Conservation (phyloP, 2,797 vertebrate genomes). For the Crypturellus tataupa region DNA sequence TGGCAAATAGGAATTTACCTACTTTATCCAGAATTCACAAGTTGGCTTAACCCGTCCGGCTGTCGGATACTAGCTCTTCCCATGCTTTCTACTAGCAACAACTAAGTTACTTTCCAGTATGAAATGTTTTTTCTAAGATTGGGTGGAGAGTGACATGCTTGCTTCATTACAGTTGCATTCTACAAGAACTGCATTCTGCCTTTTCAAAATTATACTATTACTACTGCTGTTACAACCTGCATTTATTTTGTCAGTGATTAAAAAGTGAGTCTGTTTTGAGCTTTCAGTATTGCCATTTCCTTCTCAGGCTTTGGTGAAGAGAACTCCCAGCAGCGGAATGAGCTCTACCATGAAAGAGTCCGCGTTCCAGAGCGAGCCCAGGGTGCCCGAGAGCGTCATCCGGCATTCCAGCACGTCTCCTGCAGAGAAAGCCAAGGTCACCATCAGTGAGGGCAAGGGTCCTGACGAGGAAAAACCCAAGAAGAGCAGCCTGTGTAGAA, state of each 20-base stretch:
- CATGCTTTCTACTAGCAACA: background rate
- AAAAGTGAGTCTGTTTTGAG: background rate
- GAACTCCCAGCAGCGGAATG: conserved; percentile 97
- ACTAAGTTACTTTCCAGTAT: background rate
- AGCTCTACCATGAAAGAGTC: conserved; percentile 97
- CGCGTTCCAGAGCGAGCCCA: conserved; percentile 95
- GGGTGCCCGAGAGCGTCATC: conserved; percentile 92
- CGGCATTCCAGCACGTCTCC: conserved; percentile 92
- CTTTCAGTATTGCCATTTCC: background rate
- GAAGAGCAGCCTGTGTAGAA: conserved; percentile 95
- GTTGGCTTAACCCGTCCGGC: background rate
- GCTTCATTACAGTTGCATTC: background rate
- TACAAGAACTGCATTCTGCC: background rate
- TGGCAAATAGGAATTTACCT: background rate
- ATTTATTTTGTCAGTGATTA: background rate
- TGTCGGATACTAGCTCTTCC: background rate
- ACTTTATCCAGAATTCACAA: background rate
- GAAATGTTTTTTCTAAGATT: background rate
- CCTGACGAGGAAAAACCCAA: conserved; percentile 94
- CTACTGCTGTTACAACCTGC: background rate
- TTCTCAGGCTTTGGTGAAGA: conserved; percentile 93
- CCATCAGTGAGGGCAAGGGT: conserved; percentile 92
- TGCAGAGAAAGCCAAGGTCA: conserved; percentile 94
- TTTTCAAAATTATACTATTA: background rate
- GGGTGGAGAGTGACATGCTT: background rate